phyloP scores from a whole-genome alignment of 2,888 invertebrate genomes.

The Allacma fusca region DNA sequence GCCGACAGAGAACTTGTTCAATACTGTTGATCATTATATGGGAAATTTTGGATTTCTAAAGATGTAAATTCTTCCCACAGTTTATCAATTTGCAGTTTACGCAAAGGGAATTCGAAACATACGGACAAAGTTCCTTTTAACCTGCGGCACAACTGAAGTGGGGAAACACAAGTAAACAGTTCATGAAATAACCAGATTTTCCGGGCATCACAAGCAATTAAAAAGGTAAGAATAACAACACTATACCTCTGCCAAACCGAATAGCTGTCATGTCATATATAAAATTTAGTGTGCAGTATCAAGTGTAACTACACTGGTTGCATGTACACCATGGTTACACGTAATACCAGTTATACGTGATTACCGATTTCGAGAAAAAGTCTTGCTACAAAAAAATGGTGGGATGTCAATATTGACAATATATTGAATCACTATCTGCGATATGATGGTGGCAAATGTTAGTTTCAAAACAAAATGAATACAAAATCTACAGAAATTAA shows the following conservation, averaged over 20 bases:
- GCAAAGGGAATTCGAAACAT: slow-evolving; percentile 29
- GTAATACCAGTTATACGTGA: no score
- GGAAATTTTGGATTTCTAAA: slow-evolving; percentile 36
- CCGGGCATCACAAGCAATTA: slow-evolving; percentile 16
- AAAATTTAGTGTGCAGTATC: no score
- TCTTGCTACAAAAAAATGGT: no score
- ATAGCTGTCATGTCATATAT: no score
- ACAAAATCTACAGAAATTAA: no score
- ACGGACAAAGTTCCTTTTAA: slow-evolving; percentile 22
- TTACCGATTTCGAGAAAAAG: no score
- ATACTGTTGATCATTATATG: slow-evolving; percentile 28
- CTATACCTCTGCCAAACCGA: neutral
- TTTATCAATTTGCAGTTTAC: slow-evolving; percentile 9
- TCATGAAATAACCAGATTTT: slow-evolving; percentile 13
- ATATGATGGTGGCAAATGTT: no score
- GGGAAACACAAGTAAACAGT: slow-evolving; percentile 17
- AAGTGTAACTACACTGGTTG: no score
- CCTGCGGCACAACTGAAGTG: slow-evolving; percentile 21
- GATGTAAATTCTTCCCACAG: slow-evolving; percentile 18
- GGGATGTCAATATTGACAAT: no score
- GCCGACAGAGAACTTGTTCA: slow-evolving; percentile 28
- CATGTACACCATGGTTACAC: no score
- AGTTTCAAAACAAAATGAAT: no score
- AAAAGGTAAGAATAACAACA: slow-evolving; percentile 5
- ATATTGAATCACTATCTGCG: no score